phyloP scores from a whole-genome alignment of 1,140 invertebrate species.

The Lysiphlebus fabarum region DNA sequence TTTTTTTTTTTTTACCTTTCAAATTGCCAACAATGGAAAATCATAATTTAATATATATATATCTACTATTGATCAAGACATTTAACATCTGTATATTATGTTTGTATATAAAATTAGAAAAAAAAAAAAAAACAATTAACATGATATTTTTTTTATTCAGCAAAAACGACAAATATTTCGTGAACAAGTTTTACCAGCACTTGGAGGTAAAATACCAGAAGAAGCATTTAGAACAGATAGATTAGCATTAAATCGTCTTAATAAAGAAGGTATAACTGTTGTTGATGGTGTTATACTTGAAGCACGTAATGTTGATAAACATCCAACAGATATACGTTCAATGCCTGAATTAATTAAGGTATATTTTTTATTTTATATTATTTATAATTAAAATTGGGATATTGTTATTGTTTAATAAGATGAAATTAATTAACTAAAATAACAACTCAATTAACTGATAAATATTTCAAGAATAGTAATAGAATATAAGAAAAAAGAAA shows the following conservation, averaged over 20 bases:
- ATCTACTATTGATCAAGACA: too few relatives aligned
- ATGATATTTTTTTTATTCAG: slow-evolving; percentile 32
- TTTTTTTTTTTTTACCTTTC: too few relatives aligned
- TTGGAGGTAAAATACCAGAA: slow-evolving; percentile 66
- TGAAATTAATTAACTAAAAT: too few relatives aligned
- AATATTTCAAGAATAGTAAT: too few relatives aligned
- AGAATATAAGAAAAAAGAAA: too few relatives aligned
- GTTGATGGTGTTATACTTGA: slow-evolving; percentile 62
- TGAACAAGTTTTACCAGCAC: slow-evolving; percentile 62
- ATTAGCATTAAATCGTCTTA: slow-evolving; percentile 60
- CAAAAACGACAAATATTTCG: slow-evolving; percentile 65
- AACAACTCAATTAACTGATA: too few relatives aligned
- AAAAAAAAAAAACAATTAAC: neutral
- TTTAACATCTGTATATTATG: too few relatives aligned
- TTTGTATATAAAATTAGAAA: too few relatives aligned
- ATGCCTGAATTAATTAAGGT: slow-evolving; percentile 46
- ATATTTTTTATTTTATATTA: slow-evolving; percentile 18
- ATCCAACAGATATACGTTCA: slow-evolving; percentile 37
- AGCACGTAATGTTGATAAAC: slow-evolving; percentile 41
- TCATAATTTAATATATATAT: too few relatives aligned
- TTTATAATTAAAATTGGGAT: too few relatives aligned
- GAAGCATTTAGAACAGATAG: slow-evolving; percentile 63
- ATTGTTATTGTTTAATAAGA: too few relatives aligned
- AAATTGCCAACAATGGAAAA: too few relatives aligned
- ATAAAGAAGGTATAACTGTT: slow-evolving; percentile 63